Evolutionary conservation across 2,888 invertebrate species (phyloP).

Genomic region (Eucera pruinosa): DNA sequence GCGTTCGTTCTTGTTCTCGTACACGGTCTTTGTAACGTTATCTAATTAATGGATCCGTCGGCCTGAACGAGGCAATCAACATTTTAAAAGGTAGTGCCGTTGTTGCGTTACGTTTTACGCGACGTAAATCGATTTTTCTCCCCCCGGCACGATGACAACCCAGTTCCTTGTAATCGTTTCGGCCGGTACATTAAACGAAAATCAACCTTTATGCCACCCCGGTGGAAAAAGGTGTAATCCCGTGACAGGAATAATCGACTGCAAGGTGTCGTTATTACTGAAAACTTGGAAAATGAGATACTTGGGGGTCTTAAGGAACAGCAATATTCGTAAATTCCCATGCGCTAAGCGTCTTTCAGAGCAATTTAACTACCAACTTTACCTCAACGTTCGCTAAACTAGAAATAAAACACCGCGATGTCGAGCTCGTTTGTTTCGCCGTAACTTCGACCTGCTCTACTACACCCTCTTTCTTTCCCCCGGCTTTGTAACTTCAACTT

Average conservation of each 20-base stretch:
- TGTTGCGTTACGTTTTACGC: not conserved
- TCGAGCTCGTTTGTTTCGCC: constrained; percentile 56
- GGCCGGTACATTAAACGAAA: not conserved
- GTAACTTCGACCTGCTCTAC: constrained; percentile 38
- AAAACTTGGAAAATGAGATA: constrained; percentile 51
- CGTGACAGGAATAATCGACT: constrained; percentile 26
- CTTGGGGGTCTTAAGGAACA: constrained; percentile 56
- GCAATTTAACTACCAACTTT: constrained; percentile 67
- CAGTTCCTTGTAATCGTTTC: not conserved
- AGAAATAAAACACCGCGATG: constrained; percentile 58
- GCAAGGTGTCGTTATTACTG: constrained; percentile 48
- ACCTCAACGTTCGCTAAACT: constrained; percentile 50
- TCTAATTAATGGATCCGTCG: constrained; percentile 2
- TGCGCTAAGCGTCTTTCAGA: constrained; percentile 62
- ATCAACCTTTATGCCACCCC: constrained; percentile 12
- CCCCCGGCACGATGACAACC: not conserved
- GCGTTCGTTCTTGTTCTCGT: not conserved
- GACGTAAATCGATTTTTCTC: constrained; percentile 13
- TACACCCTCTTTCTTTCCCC: not conserved
- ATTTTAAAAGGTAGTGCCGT: not conserved
- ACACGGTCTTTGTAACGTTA: not conserved
- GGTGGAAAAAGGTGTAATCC: constrained; percentile 9
- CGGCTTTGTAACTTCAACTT: constrained; percentile 13
- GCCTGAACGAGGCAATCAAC: constrained; percentile 10
- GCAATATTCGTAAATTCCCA: constrained; percentile 66